These are phyloP conservation scores for Tachina fera DNA, from an alignment of 2,888 invertebrate genomes.

Conservation along the genomic window DNA sequence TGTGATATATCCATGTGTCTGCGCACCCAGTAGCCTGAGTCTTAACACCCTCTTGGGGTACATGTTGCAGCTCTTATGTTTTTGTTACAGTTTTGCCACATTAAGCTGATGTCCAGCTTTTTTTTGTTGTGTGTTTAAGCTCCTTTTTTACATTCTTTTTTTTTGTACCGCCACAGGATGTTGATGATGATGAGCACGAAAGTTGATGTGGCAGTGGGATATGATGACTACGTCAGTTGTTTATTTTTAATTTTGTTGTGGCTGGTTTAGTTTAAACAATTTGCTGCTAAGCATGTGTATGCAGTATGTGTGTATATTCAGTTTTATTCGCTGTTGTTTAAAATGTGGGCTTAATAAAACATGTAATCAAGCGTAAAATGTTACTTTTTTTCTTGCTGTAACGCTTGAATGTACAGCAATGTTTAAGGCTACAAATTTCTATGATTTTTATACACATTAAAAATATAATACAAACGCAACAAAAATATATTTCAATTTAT, in stretches of 20 bases:
- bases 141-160: constrained; percentile 4
- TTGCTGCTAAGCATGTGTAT: background rate
- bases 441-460: constrained; percentile 63
- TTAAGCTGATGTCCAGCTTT: constrained; percentile 34
- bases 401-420: constrained; percentile 66
- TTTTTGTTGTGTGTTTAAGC: constrained; percentile 13
- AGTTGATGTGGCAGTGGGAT: constrained; percentile 27
- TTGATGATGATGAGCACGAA: constrained; percentile 55
- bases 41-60: constrained; percentile 70
- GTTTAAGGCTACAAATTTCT: constrained; percentile 69
- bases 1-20: background rate
- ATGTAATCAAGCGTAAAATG: constrained; percentile 71
- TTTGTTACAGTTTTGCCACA: constrained; percentile 59
- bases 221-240: constrained; percentile 52
- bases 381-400: constrained; percentile 51
- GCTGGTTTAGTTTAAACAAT: constrained; percentile 20
- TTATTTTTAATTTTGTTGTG: constrained; percentile 42
- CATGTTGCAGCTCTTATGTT: constrained; percentile 32
- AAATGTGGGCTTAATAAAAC: constrained; percentile 65
- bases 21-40: constrained; percentile 61
- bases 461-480: constrained; percentile 1
- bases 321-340: constrained; percentile 5
- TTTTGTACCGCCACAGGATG: constrained; percentile 65
- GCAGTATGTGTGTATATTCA: background rate
- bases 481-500: constrained; percentile 38